phyloP scores from a whole-genome alignment of 1,140 invertebrate genomes.

The Steinernema khuongi region DNA sequence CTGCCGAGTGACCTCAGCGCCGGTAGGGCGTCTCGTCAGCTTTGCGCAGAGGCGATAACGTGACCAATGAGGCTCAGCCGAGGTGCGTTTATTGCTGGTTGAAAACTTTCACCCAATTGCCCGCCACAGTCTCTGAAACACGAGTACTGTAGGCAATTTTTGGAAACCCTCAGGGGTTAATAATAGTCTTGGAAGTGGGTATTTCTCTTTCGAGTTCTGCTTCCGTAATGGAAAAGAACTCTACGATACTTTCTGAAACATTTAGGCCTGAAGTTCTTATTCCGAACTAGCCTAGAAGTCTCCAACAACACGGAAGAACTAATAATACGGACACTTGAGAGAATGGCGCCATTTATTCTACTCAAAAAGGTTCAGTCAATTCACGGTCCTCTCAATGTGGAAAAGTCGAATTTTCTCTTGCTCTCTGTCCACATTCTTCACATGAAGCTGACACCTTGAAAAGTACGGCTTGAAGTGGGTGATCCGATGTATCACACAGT shows the following conservation, averaged over 20 bases:
- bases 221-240: no score
- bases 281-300: no score
- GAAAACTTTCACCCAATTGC: slow-evolving; percentile 39
- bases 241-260: no score
- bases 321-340: no score
- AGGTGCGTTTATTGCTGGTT: slow-evolving; percentile 54
- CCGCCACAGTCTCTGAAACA: not conserved
- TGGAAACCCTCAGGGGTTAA: not conserved
- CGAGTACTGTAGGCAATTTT: not conserved
- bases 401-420: not conserved
- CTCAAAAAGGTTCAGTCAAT: no score
- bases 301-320: no score
- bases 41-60: slow-evolving; percentile 44
- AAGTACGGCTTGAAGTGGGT: not conserved
- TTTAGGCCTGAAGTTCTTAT: no score
- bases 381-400: not conserved
- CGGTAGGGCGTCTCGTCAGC: no score
- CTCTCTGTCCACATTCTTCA: not conserved
- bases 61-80: slow-evolving; percentile 52
- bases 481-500: not conserved
- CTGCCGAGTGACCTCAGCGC: no score
- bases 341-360: no score
- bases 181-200: no score
- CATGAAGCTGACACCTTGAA: not conserved
- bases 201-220: no score